A percentile compares a stretch with the other conserved stretches of the same genome.
Conservation (phyloP, 2,888 invertebrate species). For the Hypercompe scribonia region DNA sequence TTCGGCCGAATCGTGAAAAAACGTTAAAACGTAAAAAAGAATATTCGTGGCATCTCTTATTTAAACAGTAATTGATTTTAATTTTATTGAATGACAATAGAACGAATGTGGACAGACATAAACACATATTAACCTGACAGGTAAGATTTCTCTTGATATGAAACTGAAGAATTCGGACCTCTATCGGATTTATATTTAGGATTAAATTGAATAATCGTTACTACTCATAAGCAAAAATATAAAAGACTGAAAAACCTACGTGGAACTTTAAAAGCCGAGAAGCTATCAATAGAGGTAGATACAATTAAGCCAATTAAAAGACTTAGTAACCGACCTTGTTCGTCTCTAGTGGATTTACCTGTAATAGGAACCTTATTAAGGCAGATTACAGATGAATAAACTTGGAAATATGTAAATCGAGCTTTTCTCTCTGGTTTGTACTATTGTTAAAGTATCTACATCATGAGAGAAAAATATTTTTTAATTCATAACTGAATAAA, state of each 20-base stretch:
- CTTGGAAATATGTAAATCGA: not conserved
- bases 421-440: not conserved
- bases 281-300: not conserved
- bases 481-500: conserved; percentile 41
- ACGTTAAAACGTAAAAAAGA: too few species aligned
- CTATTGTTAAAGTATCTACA: not conserved
- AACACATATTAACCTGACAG: not conserved
- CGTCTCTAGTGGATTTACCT: not conserved
- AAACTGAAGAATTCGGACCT: not conserved
- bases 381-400: not conserved
- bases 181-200: too few species aligned
- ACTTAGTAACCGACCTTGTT: not conserved
- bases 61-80: too few species aligned
- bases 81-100: too few species aligned
- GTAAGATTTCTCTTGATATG: not conserved
- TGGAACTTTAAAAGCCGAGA: not conserved
- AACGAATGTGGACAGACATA: too few species aligned
- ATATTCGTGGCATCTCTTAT: too few species aligned
- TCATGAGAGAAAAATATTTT: conserved; percentile 30
- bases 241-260: not conserved
- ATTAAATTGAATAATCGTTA: too few species aligned
- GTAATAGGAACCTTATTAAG: not conserved
- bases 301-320: not conserved
- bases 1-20: too few species aligned
- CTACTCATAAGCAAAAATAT: too few species aligned